These are phyloP conservation scores for Melieria omissa DNA, from an alignment of 2,888 invertebrate species.

Conservation along the genomic window DNA sequence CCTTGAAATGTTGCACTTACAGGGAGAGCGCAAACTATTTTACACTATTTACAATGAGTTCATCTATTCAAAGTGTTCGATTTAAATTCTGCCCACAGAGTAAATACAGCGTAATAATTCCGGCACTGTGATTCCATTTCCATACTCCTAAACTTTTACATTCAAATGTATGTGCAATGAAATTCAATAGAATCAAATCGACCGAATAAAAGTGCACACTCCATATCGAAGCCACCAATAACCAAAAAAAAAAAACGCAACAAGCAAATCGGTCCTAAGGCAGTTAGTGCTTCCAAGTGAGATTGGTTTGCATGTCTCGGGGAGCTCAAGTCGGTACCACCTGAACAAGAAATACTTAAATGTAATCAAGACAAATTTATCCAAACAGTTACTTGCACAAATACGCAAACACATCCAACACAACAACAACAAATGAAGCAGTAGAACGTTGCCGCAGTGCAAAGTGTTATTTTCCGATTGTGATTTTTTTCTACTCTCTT, in stretches of 20 bases:
- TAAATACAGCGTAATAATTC: too few species aligned
- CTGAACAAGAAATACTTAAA: slow-evolving; percentile 20
- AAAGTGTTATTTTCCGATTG: too few species aligned
- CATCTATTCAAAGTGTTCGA: too few species aligned
- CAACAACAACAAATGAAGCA: slow-evolving; percentile 14
- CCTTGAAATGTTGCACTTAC: too few species aligned
- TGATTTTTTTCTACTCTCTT: not conserved
- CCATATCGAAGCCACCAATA: not conserved
- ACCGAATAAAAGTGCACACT: not conserved
- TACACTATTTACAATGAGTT: too few species aligned
- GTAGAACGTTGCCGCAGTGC: too few species aligned
- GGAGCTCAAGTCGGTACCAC: slow-evolving; percentile 39
- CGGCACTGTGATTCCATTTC: too few species aligned
- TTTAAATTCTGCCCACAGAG: too few species aligned
- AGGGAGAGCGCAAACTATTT: too few species aligned
- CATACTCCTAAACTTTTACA: not conserved
- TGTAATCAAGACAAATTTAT: not conserved
- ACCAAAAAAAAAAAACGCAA: slow-evolving; percentile 3
- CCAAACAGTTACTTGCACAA: not conserved
- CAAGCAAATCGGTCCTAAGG: slow-evolving; percentile 38
- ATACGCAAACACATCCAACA: not conserved
- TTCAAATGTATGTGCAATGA: not conserved
- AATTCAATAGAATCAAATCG: not conserved
- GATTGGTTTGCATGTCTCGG: slow-evolving; percentile 35
- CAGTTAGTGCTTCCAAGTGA: slow-evolving; percentile 55